Evolutionary conservation across 2,888 invertebrate genomes (phyloP).

Genomic region (Digitonthophagus gazella): DNA sequence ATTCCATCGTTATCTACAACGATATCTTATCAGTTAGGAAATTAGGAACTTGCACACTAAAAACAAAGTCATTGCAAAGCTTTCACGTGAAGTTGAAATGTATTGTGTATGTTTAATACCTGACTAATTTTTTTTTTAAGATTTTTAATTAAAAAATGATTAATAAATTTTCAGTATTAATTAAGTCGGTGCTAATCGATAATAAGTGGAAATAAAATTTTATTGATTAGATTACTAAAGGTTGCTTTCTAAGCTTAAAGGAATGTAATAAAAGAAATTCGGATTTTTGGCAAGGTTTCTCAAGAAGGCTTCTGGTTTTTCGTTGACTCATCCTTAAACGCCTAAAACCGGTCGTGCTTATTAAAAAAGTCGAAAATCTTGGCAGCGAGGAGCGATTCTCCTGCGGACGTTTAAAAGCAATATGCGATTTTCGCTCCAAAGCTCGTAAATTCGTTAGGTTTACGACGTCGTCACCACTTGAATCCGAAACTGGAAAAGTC

Average conservation of each 20-base stretch:
- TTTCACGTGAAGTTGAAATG: too few species aligned
- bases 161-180: too few species aligned
- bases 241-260: too few species aligned
- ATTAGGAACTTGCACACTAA: too few species aligned
- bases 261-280: background rate
- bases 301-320: background rate
- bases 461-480: background rate
- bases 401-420: background rate
- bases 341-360: background rate
- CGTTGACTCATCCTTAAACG: background rate
- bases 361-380: background rate
- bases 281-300: background rate
- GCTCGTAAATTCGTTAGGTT: background rate
- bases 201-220: too few species aligned
- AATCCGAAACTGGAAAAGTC: background rate
- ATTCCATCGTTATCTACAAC: too few species aligned
- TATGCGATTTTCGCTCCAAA: background rate
- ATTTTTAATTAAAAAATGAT: too few species aligned
- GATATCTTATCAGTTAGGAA: too few species aligned
- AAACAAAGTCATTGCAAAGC: too few species aligned
- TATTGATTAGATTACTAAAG: background rate
- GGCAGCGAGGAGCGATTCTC: background rate
- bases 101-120: too few species aligned
- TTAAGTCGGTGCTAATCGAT: too few species aligned
- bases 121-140: too few species aligned